Conservation (phyloP, 2,888 invertebrate species). For the Zaprionus lineosus region DNA sequence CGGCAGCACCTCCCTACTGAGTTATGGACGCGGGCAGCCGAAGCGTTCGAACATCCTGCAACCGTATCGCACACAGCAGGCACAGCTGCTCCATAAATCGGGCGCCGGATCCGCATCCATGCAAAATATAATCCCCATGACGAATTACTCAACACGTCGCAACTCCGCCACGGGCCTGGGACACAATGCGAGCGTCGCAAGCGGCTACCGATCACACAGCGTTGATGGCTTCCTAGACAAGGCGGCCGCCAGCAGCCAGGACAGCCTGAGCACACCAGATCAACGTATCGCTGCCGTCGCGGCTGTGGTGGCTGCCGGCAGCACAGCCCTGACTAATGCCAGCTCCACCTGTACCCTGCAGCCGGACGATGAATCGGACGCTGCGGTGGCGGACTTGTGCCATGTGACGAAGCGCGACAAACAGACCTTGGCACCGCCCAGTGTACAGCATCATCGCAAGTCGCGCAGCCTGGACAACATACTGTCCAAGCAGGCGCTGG, state of each 20-base stretch:
- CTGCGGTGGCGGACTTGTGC: neutral
- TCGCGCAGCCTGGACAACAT: constrained; percentile 87
- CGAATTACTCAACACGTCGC: constrained; percentile 73
- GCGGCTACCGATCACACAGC: constrained; percentile 84
- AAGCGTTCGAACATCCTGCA: constrained; percentile 78
- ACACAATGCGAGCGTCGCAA: constrained; percentile 58
- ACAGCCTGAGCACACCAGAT: constrained; percentile 61
- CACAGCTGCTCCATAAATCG: constrained; percentile 58
- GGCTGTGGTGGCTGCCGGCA: constrained; percentile 77
- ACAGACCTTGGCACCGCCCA: constrained; percentile 54
- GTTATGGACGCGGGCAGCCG: constrained; percentile 69
- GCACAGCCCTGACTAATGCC: constrained; percentile 78
- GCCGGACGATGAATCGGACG: constrained; percentile 57
- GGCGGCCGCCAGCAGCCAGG: constrained; percentile 52
- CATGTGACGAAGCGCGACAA: constrained; percentile 78
- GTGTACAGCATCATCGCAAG: constrained; percentile 82
- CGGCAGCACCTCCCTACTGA: constrained; percentile 78
- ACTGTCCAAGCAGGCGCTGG: constrained; percentile 83
- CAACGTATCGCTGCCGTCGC: constrained; percentile 78
- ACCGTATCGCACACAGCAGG: constrained; percentile 80
- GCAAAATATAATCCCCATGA: constrained; percentile 76
- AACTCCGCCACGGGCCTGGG: constrained; percentile 80
- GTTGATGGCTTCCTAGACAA: constrained; percentile 86
- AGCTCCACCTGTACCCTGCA: constrained; percentile 78
- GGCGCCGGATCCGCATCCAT: constrained; percentile 69